Base-by-base conservation (phyloP, 2,888 invertebrate genomes). In the Rugalucina vietnamica region DNA sequence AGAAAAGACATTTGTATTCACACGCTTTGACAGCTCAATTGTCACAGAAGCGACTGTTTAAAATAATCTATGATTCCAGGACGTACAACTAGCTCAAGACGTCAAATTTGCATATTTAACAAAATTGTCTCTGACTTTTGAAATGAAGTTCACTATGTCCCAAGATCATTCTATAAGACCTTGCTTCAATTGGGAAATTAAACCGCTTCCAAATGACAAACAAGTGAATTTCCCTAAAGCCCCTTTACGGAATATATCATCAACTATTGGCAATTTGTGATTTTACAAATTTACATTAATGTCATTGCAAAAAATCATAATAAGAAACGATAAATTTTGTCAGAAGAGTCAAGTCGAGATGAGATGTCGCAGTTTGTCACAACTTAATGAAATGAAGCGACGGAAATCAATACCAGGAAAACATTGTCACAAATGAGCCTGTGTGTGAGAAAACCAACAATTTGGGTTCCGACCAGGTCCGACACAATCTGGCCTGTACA, bases 311-410 rank as follows among this genome's bases (percentile, higher is more conserved):
- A 65, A 65, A 65, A 29, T 65, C 65, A 65, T 65, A 65, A 65
- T 65, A 65, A 65, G 65, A 65, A 65, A 65, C 29, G 65, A 65
- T 65, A 65, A 65, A 65, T 65, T 65, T 65, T 65, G 65, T 29
- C 65, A 65, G 65, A 32, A 21, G 65, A 65, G 65, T 65, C 65
- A 65, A 32, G 3, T 34, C 5, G 34, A 29, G 34, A 65, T 65
- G 27, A 24, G 71, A 77, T 77, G 72, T 78, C 74, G 43, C 84
- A 79, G 65, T 60, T 84, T 87, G 87, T 84, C 87, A 82, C 84
- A 80, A 32, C 71, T 32, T 60, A 82, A 80, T 82, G 78, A 43
- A 82, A 80, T 77, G 80, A 85, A 82, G 82, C 79, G 82, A 74
- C 65, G 50, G 75, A 69, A 81, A 82, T 82, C 81, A 75, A 86